Base-by-base conservation (phyloP, 2,797 vertebrate genomes). In the Gobio occitaniae region DNA sequence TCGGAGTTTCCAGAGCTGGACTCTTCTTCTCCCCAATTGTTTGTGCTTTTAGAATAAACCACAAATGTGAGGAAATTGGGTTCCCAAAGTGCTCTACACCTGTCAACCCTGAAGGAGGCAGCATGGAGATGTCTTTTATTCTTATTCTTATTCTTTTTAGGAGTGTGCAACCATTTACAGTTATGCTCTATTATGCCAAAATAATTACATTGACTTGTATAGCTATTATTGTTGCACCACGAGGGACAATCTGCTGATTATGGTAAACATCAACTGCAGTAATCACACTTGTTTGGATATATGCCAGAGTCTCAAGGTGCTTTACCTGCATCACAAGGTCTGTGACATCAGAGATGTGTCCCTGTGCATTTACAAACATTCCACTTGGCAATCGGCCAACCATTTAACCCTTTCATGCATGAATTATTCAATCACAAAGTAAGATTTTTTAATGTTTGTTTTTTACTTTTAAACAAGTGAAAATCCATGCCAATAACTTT, bases 1-100 rank as follows among this genome's bases (percentile, higher is more conserved):
- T 36, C 38, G 76, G 76, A 78, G 41, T 78, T 78, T 78, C 76
- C 76, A 78, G 15, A 78, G 38, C 7, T 29, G 75, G 38, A 61
- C 21, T 78, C 56, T 78, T 61, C 19, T 56, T 8, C 4, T 76
- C 17, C 50, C 10, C 12, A 59, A 5, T 10, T 38, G 13, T 78
- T 25, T 76, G 19, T 59, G 32, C 6, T 38, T 36, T 25, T 11
- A 38, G 29, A 13, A 76, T 38, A 76, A 56, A 76, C 29, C 29
- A 5, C 4, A 50, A 32, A 32, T 19, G 9, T 52, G 25, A 75
- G 10, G 8, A 74, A 75, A 8, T 25, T 36, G 19, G 12, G 11
- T 56, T 21, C 38, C 21, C 50, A 13, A 79, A 25, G 9, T 71
- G 36, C 41, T 59, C 2, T 12, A 25, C 13, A 21, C 9, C 4